Percentiles rank a stretch among this genome's conserved stretches.
Evolutionary conservation across 2,888 invertebrate species (phyloP).

Genomic region (Eristalinus aeneus): DNA sequence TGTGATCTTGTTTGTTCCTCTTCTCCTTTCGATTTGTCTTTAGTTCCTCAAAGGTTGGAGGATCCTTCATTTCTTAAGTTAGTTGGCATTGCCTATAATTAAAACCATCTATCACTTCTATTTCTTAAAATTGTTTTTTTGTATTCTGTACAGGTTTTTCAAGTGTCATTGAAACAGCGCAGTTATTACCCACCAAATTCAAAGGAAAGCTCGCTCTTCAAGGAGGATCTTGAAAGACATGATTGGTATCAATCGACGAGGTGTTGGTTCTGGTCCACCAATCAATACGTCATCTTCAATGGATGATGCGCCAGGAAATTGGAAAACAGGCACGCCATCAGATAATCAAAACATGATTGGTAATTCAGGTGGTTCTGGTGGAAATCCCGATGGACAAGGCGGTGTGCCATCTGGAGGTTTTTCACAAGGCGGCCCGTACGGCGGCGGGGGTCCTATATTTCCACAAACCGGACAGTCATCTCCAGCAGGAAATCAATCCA

Average conservation of each 20-base stretch:
- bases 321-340: constrained; percentile 86
- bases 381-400: constrained; percentile 83
- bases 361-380: constrained; percentile 83
- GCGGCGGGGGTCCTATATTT: constrained; percentile 83
- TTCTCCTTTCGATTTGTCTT: no score
- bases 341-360: constrained; percentile 65
- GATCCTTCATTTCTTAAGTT: no score
- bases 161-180: background rate
- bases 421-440: constrained; percentile 82
- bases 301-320: constrained; percentile 88
- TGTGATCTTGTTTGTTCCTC: no score
- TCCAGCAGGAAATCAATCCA: constrained; percentile 86
- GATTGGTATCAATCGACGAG: constrained; percentile 92
- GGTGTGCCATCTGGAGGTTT: constrained; percentile 85
- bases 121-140: background rate
- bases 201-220: background rate
- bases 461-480: constrained; percentile 89
- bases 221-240: constrained; percentile 48
- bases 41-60: no score
- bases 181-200: background rate
- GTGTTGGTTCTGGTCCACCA: constrained; percentile 81
- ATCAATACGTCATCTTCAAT: constrained; percentile 87
- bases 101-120: no score
- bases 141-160: background rate
- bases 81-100: no score